Evolutionary conservation across 2,888 invertebrate species (phyloP).

Genomic region (Drosophila monieri): DNA sequence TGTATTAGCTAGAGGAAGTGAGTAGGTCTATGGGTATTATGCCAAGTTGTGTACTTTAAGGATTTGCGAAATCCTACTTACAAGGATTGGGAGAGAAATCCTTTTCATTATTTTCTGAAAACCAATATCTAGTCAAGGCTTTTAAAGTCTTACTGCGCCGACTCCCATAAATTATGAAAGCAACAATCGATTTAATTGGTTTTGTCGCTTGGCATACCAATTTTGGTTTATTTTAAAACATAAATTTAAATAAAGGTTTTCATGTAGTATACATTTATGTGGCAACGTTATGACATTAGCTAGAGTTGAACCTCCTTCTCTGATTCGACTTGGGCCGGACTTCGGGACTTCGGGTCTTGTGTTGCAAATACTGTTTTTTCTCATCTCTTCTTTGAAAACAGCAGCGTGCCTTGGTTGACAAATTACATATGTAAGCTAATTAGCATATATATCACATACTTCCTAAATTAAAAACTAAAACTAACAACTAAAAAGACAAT

Average conservation of each 20-base stretch:
- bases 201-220: conserved; percentile 45
- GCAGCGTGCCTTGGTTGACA: conserved; percentile 68
- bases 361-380: conserved; percentile 44
- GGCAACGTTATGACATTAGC: conserved; percentile 41
- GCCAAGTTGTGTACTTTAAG: not conserved
- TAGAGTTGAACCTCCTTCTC: conserved; percentile 22
- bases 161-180: not conserved
- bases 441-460: conserved; percentile 82
- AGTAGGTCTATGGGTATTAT: not conserved
- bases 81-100: not conserved
- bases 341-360: conserved; percentile 15
- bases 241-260: conserved; percentile 34
- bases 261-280: conserved; percentile 42
- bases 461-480: conserved; percentile 40
- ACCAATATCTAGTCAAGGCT: not conserved
- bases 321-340: conserved; percentile 1
- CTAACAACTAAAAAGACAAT: conserved; percentile 38
- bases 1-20: not conserved
- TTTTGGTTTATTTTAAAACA: conserved; percentile 31
- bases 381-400: conserved; percentile 16
- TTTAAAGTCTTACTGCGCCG: not conserved
- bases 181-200: conserved; percentile 28
- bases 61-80: not conserved
- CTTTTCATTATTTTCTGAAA: not conserved
- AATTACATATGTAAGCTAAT: conserved; percentile 62